A percentile compares a stretch with the other conserved stretches of the same genome.
Conservation (phyloP, 2,888 invertebrate species). For the Pegoplata infirma region DNA sequence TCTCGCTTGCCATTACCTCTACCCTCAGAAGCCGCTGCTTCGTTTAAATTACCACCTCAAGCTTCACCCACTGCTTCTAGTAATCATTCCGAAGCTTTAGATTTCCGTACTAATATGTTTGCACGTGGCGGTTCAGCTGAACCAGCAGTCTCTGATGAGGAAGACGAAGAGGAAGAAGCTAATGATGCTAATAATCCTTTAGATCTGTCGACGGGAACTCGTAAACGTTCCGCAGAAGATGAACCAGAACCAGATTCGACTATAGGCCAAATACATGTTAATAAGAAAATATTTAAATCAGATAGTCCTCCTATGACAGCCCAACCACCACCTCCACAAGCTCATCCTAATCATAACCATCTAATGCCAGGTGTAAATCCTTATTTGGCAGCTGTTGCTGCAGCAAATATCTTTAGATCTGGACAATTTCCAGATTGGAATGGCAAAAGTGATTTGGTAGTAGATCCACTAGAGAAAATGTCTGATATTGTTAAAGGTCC, state of each 20-base stretch:
- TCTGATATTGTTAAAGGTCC: conserved; percentile 90
- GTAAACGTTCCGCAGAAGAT: conserved; percentile 84
- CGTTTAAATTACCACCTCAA: conserved; percentile 76
- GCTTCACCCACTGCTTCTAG: conserved; percentile 79
- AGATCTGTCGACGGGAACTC: conserved; percentile 88
- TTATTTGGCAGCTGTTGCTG: conserved; percentile 89
- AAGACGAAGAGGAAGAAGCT: conserved; percentile 82
- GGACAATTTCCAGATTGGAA: conserved; percentile 85
- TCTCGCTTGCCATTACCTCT: conserved; percentile 81
- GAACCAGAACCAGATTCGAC: conserved; percentile 66
- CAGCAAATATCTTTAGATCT: conserved; percentile 87
- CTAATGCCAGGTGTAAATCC: conserved; percentile 89
- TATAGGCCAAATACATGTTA: conserved; percentile 78
- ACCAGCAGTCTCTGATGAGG: conserved; percentile 78
- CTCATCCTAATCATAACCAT: conserved; percentile 85
- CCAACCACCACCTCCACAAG: conserved; percentile 81
- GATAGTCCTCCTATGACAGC: conserved; percentile 81
- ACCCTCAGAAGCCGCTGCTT: conserved; percentile 83
- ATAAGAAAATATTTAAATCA: conserved; percentile 73
- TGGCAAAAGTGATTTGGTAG: conserved; percentile 86
- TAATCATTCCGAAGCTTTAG: conserved; percentile 83
- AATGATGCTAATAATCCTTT: conserved; percentile 81
- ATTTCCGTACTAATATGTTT: conserved; percentile 88
- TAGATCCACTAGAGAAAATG: conserved; percentile 94
- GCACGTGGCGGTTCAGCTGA: conserved; percentile 80